Conservation (phyloP, 2,113 vertebrate species). For the Sylvia atricapilla region DNA sequence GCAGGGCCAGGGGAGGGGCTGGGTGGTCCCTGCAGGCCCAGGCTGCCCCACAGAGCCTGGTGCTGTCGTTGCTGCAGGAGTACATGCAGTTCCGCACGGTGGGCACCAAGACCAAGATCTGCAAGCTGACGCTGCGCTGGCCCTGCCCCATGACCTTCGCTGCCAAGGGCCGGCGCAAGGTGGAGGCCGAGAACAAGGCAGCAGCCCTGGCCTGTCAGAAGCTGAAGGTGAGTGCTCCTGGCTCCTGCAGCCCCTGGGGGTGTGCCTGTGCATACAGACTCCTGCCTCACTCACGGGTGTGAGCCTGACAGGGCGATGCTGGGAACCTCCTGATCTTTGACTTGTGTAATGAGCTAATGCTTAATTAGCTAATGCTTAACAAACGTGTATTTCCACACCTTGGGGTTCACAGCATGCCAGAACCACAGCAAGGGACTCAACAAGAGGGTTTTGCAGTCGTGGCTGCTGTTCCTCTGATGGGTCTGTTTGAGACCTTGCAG, state of each 20-base stretch:
- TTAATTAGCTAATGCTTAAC: background rate
- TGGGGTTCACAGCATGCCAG: background rate
- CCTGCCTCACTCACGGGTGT: accelerated
- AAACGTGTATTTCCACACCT: accelerated
- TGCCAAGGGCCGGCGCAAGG: constrained; percentile 78
- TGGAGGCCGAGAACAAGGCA: constrained; percentile 83
- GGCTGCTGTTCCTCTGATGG: background rate
- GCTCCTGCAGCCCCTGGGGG: background rate
- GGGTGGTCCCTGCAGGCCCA: background rate
- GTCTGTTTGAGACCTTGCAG: background rate
- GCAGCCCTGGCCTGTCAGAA: constrained; percentile 91
- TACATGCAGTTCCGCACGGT: constrained; percentile 79
- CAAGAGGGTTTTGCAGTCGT: background rate
- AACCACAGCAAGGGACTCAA: background rate
- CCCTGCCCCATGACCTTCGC: constrained; percentile 88
- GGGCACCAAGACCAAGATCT: constrained; percentile 84
- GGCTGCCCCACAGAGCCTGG: background rate
- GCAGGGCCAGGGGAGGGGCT: background rate
- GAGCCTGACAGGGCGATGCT: background rate
- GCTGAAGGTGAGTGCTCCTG: constrained; percentile 78
- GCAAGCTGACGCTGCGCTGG: constrained; percentile 86
- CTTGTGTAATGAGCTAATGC: background rate
- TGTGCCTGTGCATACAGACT: background rate
- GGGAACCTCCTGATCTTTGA: background rate
- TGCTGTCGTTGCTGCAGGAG: constrained; percentile 65